A percentile compares a stretch with the other conserved stretches of the same genome.
Conservation (phyloP, 2,113 vertebrate species). For the Gavialis gangeticus region DNA sequence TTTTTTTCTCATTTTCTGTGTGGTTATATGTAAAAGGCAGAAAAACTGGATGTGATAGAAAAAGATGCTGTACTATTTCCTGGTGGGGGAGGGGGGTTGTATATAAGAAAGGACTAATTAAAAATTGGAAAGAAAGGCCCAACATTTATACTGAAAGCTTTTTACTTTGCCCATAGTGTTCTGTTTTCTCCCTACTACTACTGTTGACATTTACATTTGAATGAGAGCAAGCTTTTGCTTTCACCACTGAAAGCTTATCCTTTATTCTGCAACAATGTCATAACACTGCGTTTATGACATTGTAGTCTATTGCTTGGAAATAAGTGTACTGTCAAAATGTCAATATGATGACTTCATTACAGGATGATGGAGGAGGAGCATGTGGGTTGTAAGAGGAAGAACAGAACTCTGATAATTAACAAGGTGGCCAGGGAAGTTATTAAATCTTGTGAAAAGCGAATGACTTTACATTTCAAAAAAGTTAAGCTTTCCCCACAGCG, state of each 20-base stretch:
- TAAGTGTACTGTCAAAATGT: conserved; percentile 44
- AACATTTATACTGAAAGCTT: not conserved
- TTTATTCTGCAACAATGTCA: conserved; percentile 44
- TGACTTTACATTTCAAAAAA: conserved; percentile 5
- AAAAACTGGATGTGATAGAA: not conserved
- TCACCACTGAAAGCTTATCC: not conserved
- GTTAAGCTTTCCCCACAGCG: not conserved
- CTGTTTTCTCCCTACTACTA: not conserved
- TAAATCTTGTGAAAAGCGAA: conserved; percentile 27
- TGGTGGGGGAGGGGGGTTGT: not conserved
- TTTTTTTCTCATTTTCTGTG: not conserved
- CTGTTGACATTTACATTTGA: conserved; percentile 18
- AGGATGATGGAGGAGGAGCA: not conserved
- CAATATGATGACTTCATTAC: conserved; percentile 18
- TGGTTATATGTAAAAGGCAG: not conserved
- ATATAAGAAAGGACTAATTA: not conserved
- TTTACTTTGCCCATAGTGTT: not conserved
- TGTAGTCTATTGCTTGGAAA: conserved; percentile 7
- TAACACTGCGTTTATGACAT: conserved; percentile 9
- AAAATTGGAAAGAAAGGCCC: not conserved
- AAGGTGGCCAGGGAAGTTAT: not conserved
- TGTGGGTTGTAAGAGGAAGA: conserved; percentile 18
- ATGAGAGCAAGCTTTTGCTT: conserved; percentile 9
- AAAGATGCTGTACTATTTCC: not conserved
- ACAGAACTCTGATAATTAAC: conserved; percentile 20